Base-by-base conservation (phyloP, 30 jellyfish, hydroid and myxozoan species). In the Turritopsis dohrnii region DNA sequence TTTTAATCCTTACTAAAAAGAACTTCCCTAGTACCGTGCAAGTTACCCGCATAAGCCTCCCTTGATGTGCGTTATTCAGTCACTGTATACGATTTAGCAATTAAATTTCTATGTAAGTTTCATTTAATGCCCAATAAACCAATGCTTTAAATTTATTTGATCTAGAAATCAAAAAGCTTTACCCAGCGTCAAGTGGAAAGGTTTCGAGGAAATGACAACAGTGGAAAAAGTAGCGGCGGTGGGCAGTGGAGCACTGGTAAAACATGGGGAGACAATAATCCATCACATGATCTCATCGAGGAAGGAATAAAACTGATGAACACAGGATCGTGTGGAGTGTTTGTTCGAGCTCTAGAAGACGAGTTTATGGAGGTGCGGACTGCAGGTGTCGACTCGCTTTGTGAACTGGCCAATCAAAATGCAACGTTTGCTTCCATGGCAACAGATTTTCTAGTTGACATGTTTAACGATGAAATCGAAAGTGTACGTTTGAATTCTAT, bases 311-410 rank as follows among this genome's bases (percentile, higher is more conserved):
- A 74, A 28, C 75, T 91, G 80, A 91, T 91, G 97, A 87, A 85
- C 80, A 87, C 88, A 21, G 97, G 97, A 26, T 91, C 97, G 19
- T 91, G 97, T 71, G 97, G 97, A 19, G 97, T 89, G 21, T 91
- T 91, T 81, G 97, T 91, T 21, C 76, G 95, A 5, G 96, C 95
- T 20, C 82, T 91, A 18, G 97, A 91, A 72, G 97, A 91, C 52
- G 97, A 91, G 21, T 91, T 83, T 84, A 91, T 81, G 97, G 97
- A 91, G 88, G 97, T 91, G 71, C 84, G 97, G 52, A 65, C 83
- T 29, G 97, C 97, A 23, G 96, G 96, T 8, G 96, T 91, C 53
- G 96, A 91, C 75, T 91, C 97, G 20, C 81, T 91, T 81, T 91
- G 97, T 41, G 96, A 91, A 74, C 81, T 91, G 19, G 96, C 97